Conservation (phyloP, 2,113 vertebrate genomes). For the Ramphastos sulfuratus region DNA sequence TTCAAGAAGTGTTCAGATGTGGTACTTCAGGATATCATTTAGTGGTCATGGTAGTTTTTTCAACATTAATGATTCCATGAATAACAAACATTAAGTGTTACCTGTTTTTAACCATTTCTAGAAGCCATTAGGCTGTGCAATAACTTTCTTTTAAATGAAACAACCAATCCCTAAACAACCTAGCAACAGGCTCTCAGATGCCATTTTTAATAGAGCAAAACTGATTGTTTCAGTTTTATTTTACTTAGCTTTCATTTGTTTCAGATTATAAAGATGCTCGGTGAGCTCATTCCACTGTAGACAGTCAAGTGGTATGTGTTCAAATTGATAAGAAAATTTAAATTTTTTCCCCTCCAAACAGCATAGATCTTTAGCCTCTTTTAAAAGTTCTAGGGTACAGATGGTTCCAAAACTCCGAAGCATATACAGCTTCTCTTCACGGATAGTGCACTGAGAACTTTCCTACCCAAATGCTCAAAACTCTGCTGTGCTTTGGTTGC, state of each 20-base stretch:
- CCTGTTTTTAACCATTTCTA: not conserved
- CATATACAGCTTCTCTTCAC: not conserved
- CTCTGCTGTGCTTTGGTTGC: not conserved
- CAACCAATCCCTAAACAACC: not conserved
- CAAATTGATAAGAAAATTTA: not conserved
- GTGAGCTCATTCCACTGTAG: not conserved
- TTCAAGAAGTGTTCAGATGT: no score
- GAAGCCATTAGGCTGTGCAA: not conserved
- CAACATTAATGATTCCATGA: not conserved
- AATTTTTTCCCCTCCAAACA: not conserved
- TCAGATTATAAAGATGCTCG: not conserved
- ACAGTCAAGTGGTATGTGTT: not conserved
- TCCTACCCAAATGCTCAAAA: not conserved
- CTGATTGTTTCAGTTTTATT: not conserved
- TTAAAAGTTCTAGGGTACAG: not conserved
- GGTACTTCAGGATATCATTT: no score
- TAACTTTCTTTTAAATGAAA: not conserved
- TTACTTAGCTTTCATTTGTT: not conserved
- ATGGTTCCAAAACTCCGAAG: not conserved
- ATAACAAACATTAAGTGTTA: not conserved
- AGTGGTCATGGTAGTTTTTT: no score
- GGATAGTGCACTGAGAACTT: fast-evolving
- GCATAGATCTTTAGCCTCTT: not conserved
- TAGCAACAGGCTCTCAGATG: not conserved
- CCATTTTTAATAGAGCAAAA: not conserved